Evolutionary conservation across 1,140 invertebrate genomes (phyloP), one percentile per base, ranked within the genome.

Genomic region (Frieseomelitta varia): DNA sequence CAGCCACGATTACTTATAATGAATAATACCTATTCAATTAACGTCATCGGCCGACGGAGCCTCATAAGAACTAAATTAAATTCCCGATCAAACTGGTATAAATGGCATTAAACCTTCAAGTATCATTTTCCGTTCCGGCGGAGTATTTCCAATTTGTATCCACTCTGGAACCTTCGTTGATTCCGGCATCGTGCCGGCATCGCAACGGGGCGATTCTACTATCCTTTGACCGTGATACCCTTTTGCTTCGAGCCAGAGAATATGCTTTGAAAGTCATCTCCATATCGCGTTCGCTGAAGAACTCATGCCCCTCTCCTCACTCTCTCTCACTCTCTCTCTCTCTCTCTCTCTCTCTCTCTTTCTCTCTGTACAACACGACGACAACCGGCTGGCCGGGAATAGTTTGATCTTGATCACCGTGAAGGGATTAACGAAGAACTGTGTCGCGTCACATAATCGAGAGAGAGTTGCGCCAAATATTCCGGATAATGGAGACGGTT

Each of bases 241-340:
- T 69, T 47, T 76, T 55, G 74, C 78, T 51, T 67, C 67, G 63
- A 78, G 47, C 15, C 67, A 34, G 73, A 86, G 73, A 75, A 75
- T 75, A 86, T 67, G 81, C 87, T 88, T 88, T 87, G 81, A 88
- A 87, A 88, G 81, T 79, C 73, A 88, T 87, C 81, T 87, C 71
- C 81, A 84, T 87, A 88, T 84, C 85, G 47, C 71, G 58, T 87
- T 81, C 30, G 61, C 77, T 68, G 78, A 88, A 88, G 87, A 88
- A 88, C 77, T 81, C 53, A 15, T 27, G 30, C 51, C 14, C 68
- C 68, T 12, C n/a, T n/a, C n/a, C n/a, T n/a, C n/a, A n/a, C n/a
- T n/a, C n/a, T n/a, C 69, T n/a, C 17, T 17, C 53, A 0, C 53
- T 55, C 53, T 55, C 15, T 19, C 53, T 17, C 53, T 17, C 53